These are phyloP conservation scores for Ctenochaetus hawaiiensis DNA, from an alignment of 2,797 vertebrate genomes.

Conservation along the genomic window DNA sequence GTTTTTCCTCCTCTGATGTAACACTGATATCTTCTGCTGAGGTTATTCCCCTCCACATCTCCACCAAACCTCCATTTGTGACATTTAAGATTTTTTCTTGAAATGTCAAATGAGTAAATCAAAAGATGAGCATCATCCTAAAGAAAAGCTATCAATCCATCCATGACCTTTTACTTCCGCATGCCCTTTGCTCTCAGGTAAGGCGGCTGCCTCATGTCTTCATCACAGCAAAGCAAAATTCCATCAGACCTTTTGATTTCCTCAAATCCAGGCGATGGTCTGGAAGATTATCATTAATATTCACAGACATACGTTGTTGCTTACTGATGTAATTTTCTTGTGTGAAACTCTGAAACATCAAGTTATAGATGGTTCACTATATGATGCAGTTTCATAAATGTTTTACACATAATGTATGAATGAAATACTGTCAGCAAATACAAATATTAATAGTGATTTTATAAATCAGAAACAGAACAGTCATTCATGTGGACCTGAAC, in stretches of 20 bases:
- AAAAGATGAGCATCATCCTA: background rate
- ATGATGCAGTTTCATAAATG: background rate
- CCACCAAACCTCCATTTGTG: background rate
- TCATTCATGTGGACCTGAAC: background rate
- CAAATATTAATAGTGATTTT: background rate
- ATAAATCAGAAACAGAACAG: background rate
- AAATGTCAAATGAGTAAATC: background rate
- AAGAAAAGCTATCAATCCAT: constrained; percentile 5
- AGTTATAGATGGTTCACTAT: background rate
- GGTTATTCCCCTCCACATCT: background rate
- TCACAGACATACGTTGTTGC: constrained; percentile 1
- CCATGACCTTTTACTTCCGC: constrained; percentile 21
- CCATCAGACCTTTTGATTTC: constrained; percentile 2
- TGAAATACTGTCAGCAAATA: background rate
- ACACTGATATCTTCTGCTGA: background rate
- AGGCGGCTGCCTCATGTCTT: constrained; percentile 19
- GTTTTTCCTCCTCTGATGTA: background rate
- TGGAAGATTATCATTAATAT: background rate
- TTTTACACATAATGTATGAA: background rate
- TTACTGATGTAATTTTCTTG: background rate
- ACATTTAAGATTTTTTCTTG: too few species aligned
- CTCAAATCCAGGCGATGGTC: background rate
- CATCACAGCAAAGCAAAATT: constrained; percentile 15
- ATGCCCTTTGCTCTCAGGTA: constrained; percentile 25
- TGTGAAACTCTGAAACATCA: background rate